A percentile compares a stretch with the other conserved stretches of the same genome.
These are phyloP conservation scores for Fragum whitleyi DNA, from an alignment of 2,888 invertebrate genomes.

Conservation along the genomic window DNA sequence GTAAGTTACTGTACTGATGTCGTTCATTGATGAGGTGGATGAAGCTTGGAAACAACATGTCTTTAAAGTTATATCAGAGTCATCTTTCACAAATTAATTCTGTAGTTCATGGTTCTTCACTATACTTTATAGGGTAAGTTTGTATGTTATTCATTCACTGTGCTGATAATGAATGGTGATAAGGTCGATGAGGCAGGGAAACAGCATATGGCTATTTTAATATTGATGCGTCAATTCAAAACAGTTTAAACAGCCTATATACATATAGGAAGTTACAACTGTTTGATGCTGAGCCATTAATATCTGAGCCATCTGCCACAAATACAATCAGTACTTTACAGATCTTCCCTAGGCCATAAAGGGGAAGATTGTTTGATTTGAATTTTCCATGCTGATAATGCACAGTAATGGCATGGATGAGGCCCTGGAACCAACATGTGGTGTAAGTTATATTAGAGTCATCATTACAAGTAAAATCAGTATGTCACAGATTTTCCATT, in stretches of 20 bases:
- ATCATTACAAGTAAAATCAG: conserved; percentile 86
- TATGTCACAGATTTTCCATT: conserved; percentile 93
- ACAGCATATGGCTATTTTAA: no score
- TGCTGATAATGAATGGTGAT: no score
- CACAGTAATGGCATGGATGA: conserved; percentile 90
- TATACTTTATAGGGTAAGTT: conserved; percentile 91
- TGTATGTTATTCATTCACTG: no score
- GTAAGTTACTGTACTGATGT: no score
- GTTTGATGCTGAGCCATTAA: no score
- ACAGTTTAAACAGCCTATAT: no score
- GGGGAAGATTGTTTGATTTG: no score
- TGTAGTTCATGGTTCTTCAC: conserved; percentile 92
- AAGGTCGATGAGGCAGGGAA: no score
- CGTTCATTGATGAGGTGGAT: no score
- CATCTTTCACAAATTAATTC: conserved; percentile 86
- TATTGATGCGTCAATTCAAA: no score
- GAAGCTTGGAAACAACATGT: conserved; percentile 94
- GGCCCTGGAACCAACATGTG: conserved; percentile 92
- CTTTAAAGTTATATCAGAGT: conserved; percentile 89
- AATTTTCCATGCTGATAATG: conserved; percentile 88
- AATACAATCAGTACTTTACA: conserved; percentile 89
- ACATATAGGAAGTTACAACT: no score
- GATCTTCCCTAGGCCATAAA: conserved; percentile 92
- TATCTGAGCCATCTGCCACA: no score
- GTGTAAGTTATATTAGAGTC: conserved; percentile 89